Evolutionary conservation across 2,797 vertebrate species (phyloP), one percentile per base, ranked within the genome.

Genomic region (Lagodon rhomboides): DNA sequence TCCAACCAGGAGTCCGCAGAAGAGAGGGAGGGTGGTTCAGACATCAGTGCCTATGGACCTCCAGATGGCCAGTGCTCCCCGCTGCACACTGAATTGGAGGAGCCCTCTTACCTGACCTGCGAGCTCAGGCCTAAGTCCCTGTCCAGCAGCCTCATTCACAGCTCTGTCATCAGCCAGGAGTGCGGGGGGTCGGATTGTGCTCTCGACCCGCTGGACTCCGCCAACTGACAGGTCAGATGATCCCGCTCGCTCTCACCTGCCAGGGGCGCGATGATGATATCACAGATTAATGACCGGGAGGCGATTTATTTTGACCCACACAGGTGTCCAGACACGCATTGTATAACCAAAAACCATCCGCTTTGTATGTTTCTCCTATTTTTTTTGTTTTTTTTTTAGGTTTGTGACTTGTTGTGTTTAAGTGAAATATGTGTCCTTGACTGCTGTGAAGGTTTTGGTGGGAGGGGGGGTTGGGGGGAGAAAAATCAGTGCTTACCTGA

Each of bases 91-190:
- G 96, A 97, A 85, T 91, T 96, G 88, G 97, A 97, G 95, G 97
- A 97, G 95, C 16, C 96, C 91, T 88, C 96, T 72, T 98, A 97
- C 93, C 88, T 97, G 93, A 95, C 96, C 70, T 95, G 97, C 0
- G 96, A 97, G 86, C 97, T 96, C 93, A 96, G 96, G 95, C 96
- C 97, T 55, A 98, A 97, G 92, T 96, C 97, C 89, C 96, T 98
- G 92, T 96, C 97, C n/a, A 97, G 98, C 76, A 96, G 96, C 84
- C 97, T 97, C 87, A 90, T 95, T 84, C 93, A 94, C 94, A 93
- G 93, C 90, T 96, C 97, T 69, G 95, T 97, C 94, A 96, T 95
- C 90, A 97, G 96, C 94, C 96, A 97, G 93, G 97, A 98, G 93
- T 97, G 96, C 0, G 95, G 94, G 50, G 96, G 96, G 91, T 96